Evolutionary conservation across 2,888 invertebrate genomes (phyloP).

Genomic region (Phyto melanocephala): DNA sequence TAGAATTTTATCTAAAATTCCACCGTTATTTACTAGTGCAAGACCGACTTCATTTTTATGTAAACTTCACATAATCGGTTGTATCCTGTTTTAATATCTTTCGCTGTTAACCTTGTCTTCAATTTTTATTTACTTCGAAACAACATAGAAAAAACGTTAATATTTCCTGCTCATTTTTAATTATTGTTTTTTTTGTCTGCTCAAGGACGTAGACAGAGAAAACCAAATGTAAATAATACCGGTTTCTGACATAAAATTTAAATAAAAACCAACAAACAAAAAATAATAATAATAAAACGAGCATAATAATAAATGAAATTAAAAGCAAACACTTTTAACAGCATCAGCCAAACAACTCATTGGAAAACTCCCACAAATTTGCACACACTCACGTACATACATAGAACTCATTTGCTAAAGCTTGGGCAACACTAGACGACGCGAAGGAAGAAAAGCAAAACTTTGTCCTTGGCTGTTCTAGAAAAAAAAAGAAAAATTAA

Average conservation of each 20-base stretch:
- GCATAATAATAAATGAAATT: slow-evolving; percentile 75
- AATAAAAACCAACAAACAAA: not conserved
- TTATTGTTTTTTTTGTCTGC: too few species aligned
- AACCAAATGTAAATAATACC: slow-evolving; percentile 15
- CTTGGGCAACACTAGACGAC: not conserved
- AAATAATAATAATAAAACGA: slow-evolving; percentile 33
- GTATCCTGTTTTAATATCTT: too few species aligned
- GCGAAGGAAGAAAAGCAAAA: slow-evolving; percentile 28
- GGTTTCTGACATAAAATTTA: slow-evolving; percentile 35
- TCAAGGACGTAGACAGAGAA: not conserved
- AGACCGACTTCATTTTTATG: too few species aligned
- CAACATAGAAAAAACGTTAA: too few species aligned
- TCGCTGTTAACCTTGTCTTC: too few species aligned
- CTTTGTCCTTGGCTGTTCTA: slow-evolving; percentile 56
- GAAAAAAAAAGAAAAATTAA: slow-evolving; percentile 4
- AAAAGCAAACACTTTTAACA: slow-evolving; percentile 71
- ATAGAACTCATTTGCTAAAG: slow-evolving; percentile 1
- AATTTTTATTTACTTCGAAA: too few species aligned
- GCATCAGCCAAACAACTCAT: slow-evolving; percentile 35
- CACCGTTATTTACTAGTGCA: too few species aligned
- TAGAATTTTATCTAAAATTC: too few species aligned
- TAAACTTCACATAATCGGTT: too few species aligned
- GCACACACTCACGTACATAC: not conserved
- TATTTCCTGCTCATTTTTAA: too few species aligned
- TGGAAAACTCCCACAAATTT: slow-evolving; percentile 6